These are phyloP conservation scores for Steatornis caripensis DNA, from an alignment of 2,113 vertebrate genomes.

Conservation along the genomic window DNA sequence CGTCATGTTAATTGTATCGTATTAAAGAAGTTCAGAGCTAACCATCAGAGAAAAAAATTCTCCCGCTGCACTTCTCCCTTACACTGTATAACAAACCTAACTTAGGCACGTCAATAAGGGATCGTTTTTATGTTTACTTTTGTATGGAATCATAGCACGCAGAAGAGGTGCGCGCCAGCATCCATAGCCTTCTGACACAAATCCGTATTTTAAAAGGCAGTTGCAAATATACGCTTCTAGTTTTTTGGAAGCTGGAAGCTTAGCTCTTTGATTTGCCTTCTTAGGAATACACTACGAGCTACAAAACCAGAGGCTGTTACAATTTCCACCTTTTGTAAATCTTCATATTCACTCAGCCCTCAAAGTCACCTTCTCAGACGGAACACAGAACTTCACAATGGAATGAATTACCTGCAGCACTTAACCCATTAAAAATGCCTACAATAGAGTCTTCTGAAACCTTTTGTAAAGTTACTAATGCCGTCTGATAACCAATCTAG, in stretches of 20 bases:
- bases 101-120: fast-evolving
- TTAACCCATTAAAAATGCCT: not conserved
- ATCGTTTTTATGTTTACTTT: not conserved
- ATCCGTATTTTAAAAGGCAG: not conserved
- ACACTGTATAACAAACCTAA: not conserved
- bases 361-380: not conserved
- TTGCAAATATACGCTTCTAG: not conserved
- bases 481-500: not conserved
- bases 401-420: not conserved
- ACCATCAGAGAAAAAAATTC: not conserved
- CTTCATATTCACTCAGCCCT: not conserved
- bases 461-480: not conserved
- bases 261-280: not conserved
- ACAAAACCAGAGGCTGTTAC: not conserved
- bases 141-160: not conserved
- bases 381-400: not conserved
- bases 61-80: not conserved
- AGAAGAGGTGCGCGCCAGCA: not conserved
- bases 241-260: not conserved
- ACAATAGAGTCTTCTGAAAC: not conserved
- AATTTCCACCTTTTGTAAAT: not conserved
- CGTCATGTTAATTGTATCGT: not conserved
- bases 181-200: not conserved
- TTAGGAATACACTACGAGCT: not conserved
- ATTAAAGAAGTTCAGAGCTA: not conserved